Percentiles rank a stretch among this genome's conserved stretches.
Evolutionary conservation across 1,140 invertebrate species (phyloP).

Genomic region (Tetraneura akinire): DNA sequence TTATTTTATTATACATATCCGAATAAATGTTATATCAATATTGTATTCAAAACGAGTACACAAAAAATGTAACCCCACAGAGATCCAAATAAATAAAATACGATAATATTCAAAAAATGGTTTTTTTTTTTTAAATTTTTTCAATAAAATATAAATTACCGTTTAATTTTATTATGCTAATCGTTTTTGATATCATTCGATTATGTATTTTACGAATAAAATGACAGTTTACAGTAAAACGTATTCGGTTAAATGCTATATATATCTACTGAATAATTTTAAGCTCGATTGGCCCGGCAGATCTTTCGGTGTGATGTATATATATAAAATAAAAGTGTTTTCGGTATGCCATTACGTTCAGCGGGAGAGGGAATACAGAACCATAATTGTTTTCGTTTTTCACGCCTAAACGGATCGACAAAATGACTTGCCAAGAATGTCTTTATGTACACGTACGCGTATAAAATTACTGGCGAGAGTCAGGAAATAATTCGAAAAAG

Average conservation of each 20-base stretch:
- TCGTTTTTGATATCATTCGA: too few species aligned
- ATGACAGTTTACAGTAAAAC: not conserved
- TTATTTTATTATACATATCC: too few species aligned
- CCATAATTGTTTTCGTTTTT: not conserved
- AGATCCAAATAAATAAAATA: too few species aligned
- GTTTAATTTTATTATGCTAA: not conserved
- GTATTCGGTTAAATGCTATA: not conserved
- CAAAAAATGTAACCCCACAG: too few species aligned
- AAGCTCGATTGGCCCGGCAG: not conserved
- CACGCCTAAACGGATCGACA: not conserved
- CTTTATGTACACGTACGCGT: not conserved
- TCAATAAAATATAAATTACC: too few species aligned
- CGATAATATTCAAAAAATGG: constrained; percentile 23
- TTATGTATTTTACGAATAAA: not conserved
- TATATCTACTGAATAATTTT: not conserved
- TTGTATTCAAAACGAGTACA: too few species aligned
- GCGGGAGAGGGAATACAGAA: not conserved
- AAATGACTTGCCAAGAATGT: not conserved
- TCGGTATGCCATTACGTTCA: not conserved
- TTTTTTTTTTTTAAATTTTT: too few species aligned
- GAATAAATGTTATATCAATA: too few species aligned
- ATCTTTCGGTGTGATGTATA: not conserved
- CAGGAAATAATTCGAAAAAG: too few species aligned
- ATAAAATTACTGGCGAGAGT: too few species aligned
- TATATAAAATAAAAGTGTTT: not conserved